Evolutionary conservation across 2,888 invertebrate genomes (phyloP), one percentile per base, ranked within the genome.

Genomic region (Phania funesta): DNA sequence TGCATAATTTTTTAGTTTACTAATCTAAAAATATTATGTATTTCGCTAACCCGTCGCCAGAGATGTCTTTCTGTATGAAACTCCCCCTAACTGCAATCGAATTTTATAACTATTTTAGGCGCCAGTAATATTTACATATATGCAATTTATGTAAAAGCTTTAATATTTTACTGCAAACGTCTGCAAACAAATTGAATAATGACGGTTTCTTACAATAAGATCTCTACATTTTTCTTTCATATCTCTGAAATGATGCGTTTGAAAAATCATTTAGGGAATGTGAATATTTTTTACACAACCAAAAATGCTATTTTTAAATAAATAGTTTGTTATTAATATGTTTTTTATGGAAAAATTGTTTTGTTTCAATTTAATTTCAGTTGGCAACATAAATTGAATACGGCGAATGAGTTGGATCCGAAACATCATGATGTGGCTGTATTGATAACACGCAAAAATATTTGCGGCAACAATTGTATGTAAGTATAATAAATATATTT

Each of bases 351-450:
- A n/a, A n/a, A n/a, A n/a, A n/a, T n/a, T n/a, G n/a, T n/a, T n/a
- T n/a, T n/a, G n/a, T n/a, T n/a, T n/a, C n/a, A n/a, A n/a, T 44
- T 29, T 24, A 48, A 44, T 83, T 83, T 58, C 75, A 92, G 92
- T 85, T 97, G 96, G 96, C 96, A 97, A 89, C 93, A 94, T 87
- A 92, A 92, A 60, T 91, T 95, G 80, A 97, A 97, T 90, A 95
- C 95, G 2, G 92, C 92, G 22, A 93, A 95, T 86, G 96, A 97
- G 87, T 92, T 93, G 13, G 95, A 97, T 91, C 96, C 97, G 1
- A 94, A 96, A 87, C 97, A 97, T 88, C 97, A 97, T 90, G 97
- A 97, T 88, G 96, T 97, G 5, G 97, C 97, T 48, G 94, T 97
- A 84, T 92, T 97, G 56, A 94, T 97, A 83, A 97, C 97, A 24